Conservation (phyloP, 2,797 vertebrate species). For the Gallirallus australis region DNA sequence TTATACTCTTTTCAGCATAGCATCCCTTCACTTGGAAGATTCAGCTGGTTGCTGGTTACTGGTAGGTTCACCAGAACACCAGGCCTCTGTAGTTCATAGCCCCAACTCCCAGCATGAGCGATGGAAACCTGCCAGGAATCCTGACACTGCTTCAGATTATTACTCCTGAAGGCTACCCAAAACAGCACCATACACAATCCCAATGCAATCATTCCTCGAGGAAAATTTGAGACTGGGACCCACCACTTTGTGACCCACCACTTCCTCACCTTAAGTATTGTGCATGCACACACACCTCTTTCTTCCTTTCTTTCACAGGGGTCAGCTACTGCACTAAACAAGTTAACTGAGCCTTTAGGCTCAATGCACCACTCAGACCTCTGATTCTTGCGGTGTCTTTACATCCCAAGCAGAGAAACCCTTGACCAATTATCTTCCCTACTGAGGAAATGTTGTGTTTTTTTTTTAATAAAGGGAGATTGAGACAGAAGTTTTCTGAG, state of each 20-base stretch:
- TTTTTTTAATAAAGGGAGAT: fast-evolving
- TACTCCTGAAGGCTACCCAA: fast-evolving
- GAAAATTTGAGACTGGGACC: neutral
- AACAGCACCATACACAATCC: fast-evolving
- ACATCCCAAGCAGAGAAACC: neutral
- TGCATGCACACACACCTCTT: fast-evolving
- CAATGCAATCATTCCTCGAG: fast-evolving
- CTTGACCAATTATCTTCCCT: neutral
- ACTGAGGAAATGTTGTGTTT: neutral
- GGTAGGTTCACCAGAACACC: neutral
- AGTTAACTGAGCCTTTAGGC: neutral
- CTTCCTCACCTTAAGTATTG: neutral
- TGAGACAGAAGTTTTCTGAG: neutral
- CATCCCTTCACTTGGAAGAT: neutral
- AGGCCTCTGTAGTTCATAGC: fast-evolving
- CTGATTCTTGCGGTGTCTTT: neutral
- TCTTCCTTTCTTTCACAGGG: neutral
- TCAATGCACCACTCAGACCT: neutral
- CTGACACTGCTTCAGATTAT: neutral
- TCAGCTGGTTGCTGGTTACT: neutral
- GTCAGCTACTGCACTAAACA: neutral
- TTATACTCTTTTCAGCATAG: fast-evolving
- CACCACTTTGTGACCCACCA: neutral
- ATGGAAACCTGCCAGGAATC: neutral
- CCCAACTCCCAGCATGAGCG: neutral